phyloP scores from a whole-genome alignment of 2,113 vertebrate species.

The Mirounga angustirostris region DNA sequence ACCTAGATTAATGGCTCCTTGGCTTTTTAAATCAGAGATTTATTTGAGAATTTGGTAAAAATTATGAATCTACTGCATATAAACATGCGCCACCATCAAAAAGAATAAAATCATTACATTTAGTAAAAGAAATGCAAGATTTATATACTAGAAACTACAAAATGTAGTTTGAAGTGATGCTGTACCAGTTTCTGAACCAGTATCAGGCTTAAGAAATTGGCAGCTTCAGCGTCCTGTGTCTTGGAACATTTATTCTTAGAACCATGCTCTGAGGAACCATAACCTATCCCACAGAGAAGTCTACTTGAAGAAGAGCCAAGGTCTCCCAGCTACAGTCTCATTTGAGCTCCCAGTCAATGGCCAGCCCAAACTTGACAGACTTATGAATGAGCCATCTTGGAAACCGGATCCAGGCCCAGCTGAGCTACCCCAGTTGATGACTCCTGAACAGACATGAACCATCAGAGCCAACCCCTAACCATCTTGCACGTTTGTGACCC shows the following conservation, averaged over 20 bases:
- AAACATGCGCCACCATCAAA: neutral
- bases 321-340: neutral
- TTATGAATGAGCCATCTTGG: neutral
- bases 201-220: neutral
- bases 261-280: neutral
- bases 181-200: neutral
- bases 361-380: neutral
- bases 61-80: neutral
- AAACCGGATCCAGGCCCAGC: neutral
- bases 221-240: neutral
- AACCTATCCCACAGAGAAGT: neutral
- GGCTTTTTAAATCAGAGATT: neutral
- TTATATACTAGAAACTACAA: neutral
- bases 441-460: neutral
- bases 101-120: neutral
- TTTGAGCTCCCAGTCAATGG: neutral
- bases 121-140: neutral
- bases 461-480: neutral
- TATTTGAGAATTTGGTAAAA: constrained; percentile 6
- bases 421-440: neutral
- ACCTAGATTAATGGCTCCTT: neutral
- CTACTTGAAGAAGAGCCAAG: neutral
- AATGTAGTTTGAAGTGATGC: neutral
- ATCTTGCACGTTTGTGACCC: neutral
- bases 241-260: neutral